Conservation (phyloP, 2,113 vertebrate species). For the Phaetusa simplex region DNA sequence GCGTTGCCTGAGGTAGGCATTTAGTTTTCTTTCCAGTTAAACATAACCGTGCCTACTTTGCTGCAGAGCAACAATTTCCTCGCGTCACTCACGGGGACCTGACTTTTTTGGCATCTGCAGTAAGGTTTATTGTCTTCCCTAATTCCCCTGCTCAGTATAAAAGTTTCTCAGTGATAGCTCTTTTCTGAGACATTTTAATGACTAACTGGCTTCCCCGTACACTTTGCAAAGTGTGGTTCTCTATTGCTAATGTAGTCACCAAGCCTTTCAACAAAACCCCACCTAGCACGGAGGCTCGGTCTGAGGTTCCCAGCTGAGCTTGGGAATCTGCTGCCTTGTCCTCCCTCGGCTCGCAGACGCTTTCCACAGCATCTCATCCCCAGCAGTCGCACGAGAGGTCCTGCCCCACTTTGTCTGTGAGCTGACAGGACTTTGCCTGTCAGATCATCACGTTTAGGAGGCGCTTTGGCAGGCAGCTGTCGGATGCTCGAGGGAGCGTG, state of each 20-base stretch:
- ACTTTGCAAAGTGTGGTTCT: not conserved
- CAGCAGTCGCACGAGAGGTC: rapidly evolving
- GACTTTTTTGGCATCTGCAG: not conserved
- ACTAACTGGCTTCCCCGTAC: not conserved
- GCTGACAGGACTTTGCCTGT: not conserved
- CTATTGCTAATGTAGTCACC: not conserved
- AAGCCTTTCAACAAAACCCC: not conserved
- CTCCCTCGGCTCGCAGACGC: not conserved
- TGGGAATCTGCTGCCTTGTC: not conserved
- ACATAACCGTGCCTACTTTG: not conserved
- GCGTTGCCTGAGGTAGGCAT: not conserved
- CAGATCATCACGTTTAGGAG: not conserved
- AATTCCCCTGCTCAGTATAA: not conserved
- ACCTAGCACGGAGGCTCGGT: not conserved
- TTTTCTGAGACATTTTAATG: not conserved
- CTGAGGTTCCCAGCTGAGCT: not conserved
- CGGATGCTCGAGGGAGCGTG: rapidly evolving
- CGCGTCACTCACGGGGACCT: not conserved
- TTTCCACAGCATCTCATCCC: not conserved
- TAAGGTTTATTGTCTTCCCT: not conserved
- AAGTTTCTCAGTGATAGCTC: not conserved
- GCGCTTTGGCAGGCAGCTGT: not conserved
- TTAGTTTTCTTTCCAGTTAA: not conserved
- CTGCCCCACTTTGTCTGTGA: not conserved
- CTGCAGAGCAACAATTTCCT: not conserved